Conservation (phyloP, 2,113 vertebrate genomes). For the Scophthalmus maximus region DNA sequence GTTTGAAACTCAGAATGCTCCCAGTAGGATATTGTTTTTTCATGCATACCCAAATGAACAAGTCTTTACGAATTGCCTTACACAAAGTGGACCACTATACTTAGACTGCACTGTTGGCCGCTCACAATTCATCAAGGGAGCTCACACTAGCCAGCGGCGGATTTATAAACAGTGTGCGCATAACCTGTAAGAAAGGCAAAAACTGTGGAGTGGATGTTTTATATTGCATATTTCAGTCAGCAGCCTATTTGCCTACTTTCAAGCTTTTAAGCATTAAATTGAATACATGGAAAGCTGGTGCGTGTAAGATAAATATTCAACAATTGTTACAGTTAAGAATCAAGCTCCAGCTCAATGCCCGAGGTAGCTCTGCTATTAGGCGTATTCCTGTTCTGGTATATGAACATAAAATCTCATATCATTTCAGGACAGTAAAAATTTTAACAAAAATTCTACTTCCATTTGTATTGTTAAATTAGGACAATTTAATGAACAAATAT, state of each 20-base stretch:
- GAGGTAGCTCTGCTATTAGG: neutral
- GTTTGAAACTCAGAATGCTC: slow-evolving; percentile 75
- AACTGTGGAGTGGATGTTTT: slow-evolving; percentile 51
- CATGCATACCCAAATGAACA: slow-evolving; percentile 77
- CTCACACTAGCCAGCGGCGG: slow-evolving; percentile 56
- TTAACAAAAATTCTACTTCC: neutral
- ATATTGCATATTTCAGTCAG: slow-evolving; percentile 46
- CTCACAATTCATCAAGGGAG: slow-evolving; percentile 72
- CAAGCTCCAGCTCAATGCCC: neutral
- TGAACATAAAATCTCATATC: neutral
- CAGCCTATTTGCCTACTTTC: slow-evolving; percentile 46
- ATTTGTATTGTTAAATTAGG: neutral
- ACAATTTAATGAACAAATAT: too few relatives aligned
- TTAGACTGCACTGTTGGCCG: slow-evolving; percentile 46
- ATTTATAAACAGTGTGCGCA: slow-evolving; percentile 67
- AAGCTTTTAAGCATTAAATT: slow-evolving; percentile 26
- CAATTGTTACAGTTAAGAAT: slow-evolving; percentile 15
- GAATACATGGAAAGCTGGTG: slow-evolving; percentile 32
- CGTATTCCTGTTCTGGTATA: neutral
- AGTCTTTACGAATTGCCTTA: slow-evolving; percentile 60
- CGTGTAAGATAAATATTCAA: slow-evolving; percentile 15
- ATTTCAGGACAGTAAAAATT: neutral
- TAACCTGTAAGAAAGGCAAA: slow-evolving; percentile 60
- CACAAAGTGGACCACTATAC: slow-evolving; percentile 60
- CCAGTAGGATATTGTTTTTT: slow-evolving; percentile 75